Percentiles rank a stretch among this genome's conserved stretches.
These are phyloP conservation scores for Cephus sareptanus DNA, from an alignment of 2,888 invertebrate genomes.

Conservation along the genomic window DNA sequence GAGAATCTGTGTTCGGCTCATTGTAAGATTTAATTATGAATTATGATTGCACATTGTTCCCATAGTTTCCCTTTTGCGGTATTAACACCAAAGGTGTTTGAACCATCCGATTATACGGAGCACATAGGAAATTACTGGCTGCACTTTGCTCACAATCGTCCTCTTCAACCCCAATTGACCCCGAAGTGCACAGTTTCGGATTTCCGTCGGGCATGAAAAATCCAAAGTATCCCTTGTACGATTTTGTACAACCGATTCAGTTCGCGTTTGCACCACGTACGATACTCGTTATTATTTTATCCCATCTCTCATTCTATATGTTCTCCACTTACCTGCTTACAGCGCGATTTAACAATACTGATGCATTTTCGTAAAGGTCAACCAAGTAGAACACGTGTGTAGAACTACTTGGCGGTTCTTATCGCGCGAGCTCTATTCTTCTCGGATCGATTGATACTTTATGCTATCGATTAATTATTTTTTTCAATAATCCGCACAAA, in stretches of 20 bases:
- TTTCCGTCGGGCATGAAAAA: neutral
- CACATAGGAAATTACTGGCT: neutral
- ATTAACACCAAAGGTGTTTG: slow-evolving; percentile 15
- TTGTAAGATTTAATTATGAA: slow-evolving; percentile 49
- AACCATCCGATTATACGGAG: neutral
- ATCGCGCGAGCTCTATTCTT: neutral
- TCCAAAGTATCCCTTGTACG: neutral
- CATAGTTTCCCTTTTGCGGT: slow-evolving; percentile 52
- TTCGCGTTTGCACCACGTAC: neutral
- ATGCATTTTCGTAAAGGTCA: slow-evolving; percentile 13
- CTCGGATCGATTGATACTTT: neutral
- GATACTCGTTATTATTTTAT: neutral
- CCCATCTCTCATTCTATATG: neutral
- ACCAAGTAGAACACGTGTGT: neutral
- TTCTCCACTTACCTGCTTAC: slow-evolving; percentile 10
- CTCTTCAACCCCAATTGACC: neutral
- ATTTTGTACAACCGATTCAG: neutral
- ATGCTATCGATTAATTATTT: neutral
- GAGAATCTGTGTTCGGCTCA: slow-evolving; percentile 11
- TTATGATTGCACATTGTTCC: slow-evolving; percentile 51
- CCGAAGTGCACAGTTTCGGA: neutral
- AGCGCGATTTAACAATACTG: slow-evolving; percentile 18
- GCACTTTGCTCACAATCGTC: neutral
- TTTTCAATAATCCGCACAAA: neutral
- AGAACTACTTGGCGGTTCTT: neutral